phyloP scores from a whole-genome alignment of 2,113 vertebrate species.

The Nyctibius bracteatus region DNA sequence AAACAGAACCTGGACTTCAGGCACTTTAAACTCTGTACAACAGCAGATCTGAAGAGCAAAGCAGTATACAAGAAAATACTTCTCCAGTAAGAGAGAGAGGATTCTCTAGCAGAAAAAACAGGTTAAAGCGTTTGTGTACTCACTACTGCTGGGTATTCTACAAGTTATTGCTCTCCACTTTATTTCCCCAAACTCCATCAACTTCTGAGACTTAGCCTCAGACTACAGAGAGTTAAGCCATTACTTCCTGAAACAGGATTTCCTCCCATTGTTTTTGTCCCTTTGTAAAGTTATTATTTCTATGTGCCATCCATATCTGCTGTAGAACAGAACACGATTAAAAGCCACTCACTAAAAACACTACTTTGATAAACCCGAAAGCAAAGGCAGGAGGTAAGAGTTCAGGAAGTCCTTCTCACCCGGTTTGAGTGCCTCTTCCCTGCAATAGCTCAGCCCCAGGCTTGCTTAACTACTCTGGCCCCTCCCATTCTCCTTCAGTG shows the following conservation, averaged over 20 bases:
- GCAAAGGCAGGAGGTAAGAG: neutral
- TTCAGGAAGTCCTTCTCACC: slow-evolving; percentile 1
- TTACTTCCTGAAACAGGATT: slow-evolving; percentile 64
- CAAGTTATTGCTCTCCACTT: neutral
- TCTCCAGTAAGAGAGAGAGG: neutral
- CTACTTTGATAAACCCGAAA: neutral
- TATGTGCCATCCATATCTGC: neutral
- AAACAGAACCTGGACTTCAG: neutral
- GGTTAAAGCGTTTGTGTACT: neutral
- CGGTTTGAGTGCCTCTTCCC: neutral
- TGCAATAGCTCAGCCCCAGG: slow-evolving; percentile 14
- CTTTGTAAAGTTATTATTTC: neutral
- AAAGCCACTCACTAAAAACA: neutral
- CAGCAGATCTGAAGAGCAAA: neutral
- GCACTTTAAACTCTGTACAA: neutral
- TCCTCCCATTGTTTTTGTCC: slow-evolving; percentile 62
- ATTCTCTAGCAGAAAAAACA: neutral
- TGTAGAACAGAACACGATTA: neutral
- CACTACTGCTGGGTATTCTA: neutral
- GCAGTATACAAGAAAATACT: neutral
- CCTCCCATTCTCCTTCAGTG: slow-evolving; percentile 7
- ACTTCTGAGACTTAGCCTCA: neutral
- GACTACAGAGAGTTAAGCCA: slow-evolving; percentile 45
- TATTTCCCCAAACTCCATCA: neutral
- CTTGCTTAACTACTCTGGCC: neutral